phyloP scores from a whole-genome alignment of 2,797 vertebrate species.

The Trematomus bernacchii region DNA sequence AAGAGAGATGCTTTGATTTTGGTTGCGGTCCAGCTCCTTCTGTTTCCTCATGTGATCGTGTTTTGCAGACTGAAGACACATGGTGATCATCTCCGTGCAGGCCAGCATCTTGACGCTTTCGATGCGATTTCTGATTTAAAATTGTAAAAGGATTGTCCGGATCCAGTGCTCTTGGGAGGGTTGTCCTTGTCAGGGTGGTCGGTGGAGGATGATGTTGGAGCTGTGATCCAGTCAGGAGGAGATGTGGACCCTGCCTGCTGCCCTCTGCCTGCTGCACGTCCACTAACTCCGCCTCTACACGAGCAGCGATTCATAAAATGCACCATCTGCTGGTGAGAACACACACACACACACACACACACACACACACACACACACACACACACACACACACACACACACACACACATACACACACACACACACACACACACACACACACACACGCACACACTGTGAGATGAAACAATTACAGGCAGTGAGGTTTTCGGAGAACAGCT shows the following conservation, averaged over 20 bases:
- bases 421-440: no score
- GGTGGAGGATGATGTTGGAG: slow-evolving; percentile 38
- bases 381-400: no score
- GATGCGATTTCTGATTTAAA: slow-evolving; percentile 1
- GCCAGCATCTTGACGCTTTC: slow-evolving; percentile 82
- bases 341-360: background rate
- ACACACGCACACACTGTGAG: background rate
- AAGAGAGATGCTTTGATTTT: slow-evolving; percentile 82
- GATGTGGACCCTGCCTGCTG: slow-evolving; percentile 48
- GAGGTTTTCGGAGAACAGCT: background rate
- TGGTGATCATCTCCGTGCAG: slow-evolving; percentile 89
- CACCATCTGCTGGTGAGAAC: slow-evolving; percentile 67
- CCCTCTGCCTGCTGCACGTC: slow-evolving; percentile 44
- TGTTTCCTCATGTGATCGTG: slow-evolving; percentile 76
- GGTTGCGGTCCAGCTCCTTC: slow-evolving; percentile 74
- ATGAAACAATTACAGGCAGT: background rate
- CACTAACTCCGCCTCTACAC: slow-evolving; percentile 62
- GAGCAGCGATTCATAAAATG: slow-evolving; percentile 45
- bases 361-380: background rate
- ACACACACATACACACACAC: no score
- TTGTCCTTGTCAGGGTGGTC: slow-evolving; percentile 52
- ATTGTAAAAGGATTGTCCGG: background rate
- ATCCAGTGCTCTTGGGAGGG: background rate
- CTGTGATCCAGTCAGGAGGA: slow-evolving; percentile 51
- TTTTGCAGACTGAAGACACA: slow-evolving; percentile 89